Evolutionary conservation across 2,797 vertebrate species (phyloP).

Genomic region (Diplodus sargus): DNA sequence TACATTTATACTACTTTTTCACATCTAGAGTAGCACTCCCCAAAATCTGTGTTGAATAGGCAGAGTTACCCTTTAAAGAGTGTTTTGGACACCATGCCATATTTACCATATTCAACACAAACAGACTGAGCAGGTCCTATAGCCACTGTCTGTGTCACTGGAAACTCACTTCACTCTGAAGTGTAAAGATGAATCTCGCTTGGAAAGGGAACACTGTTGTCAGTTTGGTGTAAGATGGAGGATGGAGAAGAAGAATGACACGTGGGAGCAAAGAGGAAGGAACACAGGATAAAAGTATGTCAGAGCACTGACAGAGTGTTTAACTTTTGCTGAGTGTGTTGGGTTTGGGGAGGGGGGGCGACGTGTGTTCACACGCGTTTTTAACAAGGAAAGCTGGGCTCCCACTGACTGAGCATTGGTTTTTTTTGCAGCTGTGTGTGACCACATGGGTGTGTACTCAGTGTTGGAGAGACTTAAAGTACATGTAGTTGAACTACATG

Average conservation of each 20-base stretch:
- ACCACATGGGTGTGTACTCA: background rate
- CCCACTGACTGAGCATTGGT: conserved; percentile 15
- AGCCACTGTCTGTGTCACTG: background rate
- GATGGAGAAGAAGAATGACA: conserved; percentile 58
- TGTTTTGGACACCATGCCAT: background rate
- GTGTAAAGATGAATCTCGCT: conserved; percentile 10
- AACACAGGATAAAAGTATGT: conserved; percentile 45
- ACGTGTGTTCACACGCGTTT: conserved; percentile 26
- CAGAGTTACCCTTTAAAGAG: background rate
- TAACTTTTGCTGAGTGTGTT: conserved; percentile 24
- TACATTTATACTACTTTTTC: no score
- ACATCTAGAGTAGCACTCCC: no score
- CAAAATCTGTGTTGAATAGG: no score
- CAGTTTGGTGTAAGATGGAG: conserved; percentile 35
- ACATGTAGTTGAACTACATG: no score
- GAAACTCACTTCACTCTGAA: conserved; percentile 1
- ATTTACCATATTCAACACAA: background rate
- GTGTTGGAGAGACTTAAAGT: no score
- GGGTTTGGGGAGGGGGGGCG: conserved; percentile 6
- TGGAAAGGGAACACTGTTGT: conserved; percentile 11
- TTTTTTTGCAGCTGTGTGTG: conserved; percentile 15
- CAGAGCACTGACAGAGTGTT: conserved; percentile 60
- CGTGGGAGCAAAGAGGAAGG: conserved; percentile 64
- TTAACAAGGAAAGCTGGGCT: conserved; percentile 21
- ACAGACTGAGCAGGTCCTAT: background rate